Conservation (phyloP, 2,797 vertebrate genomes). For the Pampus argenteus region DNA sequence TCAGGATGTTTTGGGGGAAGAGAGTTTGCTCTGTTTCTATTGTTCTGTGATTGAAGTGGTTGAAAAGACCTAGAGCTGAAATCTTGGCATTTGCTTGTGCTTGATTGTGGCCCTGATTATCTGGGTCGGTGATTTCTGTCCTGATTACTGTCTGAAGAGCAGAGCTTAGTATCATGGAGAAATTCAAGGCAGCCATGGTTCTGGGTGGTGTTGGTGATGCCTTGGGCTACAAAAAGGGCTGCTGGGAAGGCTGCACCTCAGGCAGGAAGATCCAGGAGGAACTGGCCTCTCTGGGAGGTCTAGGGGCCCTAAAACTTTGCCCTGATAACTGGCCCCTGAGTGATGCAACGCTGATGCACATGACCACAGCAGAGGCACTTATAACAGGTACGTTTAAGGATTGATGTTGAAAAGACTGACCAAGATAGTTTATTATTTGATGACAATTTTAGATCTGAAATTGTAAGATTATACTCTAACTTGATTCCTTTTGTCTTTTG, state of each 20-base stretch:
- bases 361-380: slow-evolving; percentile 94
- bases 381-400: slow-evolving; percentile 87
- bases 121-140: not conserved
- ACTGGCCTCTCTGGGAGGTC: slow-evolving; percentile 87
- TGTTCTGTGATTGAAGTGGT: slow-evolving; percentile 2
- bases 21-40: not conserved
- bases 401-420: not conserved
- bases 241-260: slow-evolving; percentile 84
- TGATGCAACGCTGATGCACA: slow-evolving; percentile 93
- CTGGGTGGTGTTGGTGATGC: slow-evolving; percentile 92
- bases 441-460: not conserved
- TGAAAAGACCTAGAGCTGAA: slow-evolving; percentile 9
- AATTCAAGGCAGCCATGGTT: slow-evolving; percentile 93
- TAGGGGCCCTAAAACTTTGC: slow-evolving; percentile 88
- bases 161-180: slow-evolving; percentile 86
- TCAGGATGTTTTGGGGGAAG: slow-evolving; percentile 22
- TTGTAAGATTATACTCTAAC: not conserved
- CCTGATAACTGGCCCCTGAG: slow-evolving; percentile 93
- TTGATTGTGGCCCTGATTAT: not conserved
- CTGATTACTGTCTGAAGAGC: not conserved
- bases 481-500: not conserved
- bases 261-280: slow-evolving; percentile 91
- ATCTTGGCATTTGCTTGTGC: slow-evolving; percentile 1
- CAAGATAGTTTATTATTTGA: not conserved
- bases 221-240: slow-evolving; percentile 90